Evolutionary conservation across 1,140 invertebrate genomes (phyloP), one percentile per base, ranked within the genome.

Genomic region (Saccostrea echinata): DNA sequence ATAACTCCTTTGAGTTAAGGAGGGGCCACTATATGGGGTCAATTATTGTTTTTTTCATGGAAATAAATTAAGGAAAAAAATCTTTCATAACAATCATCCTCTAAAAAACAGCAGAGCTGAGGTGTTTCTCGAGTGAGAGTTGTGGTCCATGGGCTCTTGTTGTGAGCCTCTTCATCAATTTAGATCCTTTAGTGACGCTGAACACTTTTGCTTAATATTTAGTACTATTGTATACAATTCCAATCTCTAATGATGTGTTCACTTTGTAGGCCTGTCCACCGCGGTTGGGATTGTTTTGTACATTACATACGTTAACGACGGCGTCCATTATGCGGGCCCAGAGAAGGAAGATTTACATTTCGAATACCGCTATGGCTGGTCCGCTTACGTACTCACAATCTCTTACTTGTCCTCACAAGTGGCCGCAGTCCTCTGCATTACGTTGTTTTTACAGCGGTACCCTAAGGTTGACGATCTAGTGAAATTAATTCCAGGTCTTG

Each of bases 241-340:
- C 43, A 9, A 43, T 43, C 43, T 43, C 43, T 43, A 43, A 43
- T 43, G 43, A 43, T 8, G 9, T 0, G 1, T 43, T 84, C 43
- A 76, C 55, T 55, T 91, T 91, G 27, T 88, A 94, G 93, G 93
- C 27, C 61, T 94, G 55, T 89, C 89, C 52, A 90, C 94, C 33
- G 93, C 93, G 4, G 89, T 93, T 27, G 93, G 92, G 12, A 92
- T 93, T 84, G 93, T 94, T n/a, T 85, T 94, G 21, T 94, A 92
- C 85, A 94, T 94, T 30, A 93, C 93, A 12, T 91, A 92, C 57
- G 90, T 94, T 43, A 94, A 94, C 81, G 93, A 94, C 86, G 93
- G 94, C 90, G 91, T 52, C 90, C 92, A 84, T 82, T 92, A 64
- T 86, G 87, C 83, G 87, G 88, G 57, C 88, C 92, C 53, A 88